Percentiles rank a stretch among this genome's conserved stretches.
Conservation (phyloP, 2,797 vertebrate species). For the Borostomias antarcticus region DNA sequence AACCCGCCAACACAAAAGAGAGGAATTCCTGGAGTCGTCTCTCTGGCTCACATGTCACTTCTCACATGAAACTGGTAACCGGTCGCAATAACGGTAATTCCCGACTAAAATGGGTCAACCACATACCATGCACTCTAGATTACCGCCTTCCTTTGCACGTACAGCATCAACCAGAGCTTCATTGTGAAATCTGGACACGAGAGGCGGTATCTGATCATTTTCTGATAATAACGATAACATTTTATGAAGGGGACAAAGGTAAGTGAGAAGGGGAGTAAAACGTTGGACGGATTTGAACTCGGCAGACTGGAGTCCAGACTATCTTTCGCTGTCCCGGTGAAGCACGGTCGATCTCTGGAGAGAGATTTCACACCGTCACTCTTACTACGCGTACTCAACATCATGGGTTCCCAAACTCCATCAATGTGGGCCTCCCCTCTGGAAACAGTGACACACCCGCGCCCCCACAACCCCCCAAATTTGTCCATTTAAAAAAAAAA, state of each 20-base stretch:
- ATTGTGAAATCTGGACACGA: background rate
- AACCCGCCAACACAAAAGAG: constrained; percentile 46
- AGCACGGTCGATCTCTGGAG: constrained; percentile 8
- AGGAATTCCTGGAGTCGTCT: constrained; percentile 54
- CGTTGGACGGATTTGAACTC: background rate
- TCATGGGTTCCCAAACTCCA: too few species aligned
- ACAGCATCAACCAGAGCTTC: background rate
- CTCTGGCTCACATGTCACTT: constrained; percentile 32
- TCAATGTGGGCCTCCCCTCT: too few species aligned
- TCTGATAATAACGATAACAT: too few species aligned
- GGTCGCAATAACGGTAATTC: constrained; percentile 24
- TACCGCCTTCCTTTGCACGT: background rate
- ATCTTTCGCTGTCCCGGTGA: constrained; percentile 10
- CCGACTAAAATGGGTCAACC: constrained; percentile 24
- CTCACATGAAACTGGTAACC: constrained; percentile 26
- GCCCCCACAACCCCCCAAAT: too few species aligned
- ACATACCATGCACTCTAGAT: constrained; percentile 12
- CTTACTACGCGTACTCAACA: too few species aligned
- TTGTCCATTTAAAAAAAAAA: too few species aligned
- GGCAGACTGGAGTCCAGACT: background rate
- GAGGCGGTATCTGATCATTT: background rate
- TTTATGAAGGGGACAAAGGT: constrained; percentile 7
- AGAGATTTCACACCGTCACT: constrained; percentile 16
- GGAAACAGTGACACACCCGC: too few species aligned
- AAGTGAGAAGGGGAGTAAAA: constrained; percentile 9